These are phyloP conservation scores for Hemibagrus guttatus DNA, from an alignment of 2,797 vertebrate genomes.

Conservation along the genomic window DNA sequence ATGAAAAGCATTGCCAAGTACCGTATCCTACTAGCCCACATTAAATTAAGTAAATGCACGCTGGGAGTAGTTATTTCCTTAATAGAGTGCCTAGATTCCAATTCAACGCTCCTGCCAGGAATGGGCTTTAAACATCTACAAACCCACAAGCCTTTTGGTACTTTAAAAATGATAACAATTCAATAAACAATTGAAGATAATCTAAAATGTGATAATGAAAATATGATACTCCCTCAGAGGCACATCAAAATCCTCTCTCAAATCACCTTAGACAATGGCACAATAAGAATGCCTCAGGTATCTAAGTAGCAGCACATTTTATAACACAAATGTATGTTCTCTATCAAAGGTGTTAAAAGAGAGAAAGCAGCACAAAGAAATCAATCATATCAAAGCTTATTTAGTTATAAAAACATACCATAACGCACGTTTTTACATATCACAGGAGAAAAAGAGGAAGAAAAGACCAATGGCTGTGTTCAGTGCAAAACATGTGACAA, in stretches of 20 bases:
- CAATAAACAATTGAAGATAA: constrained; percentile 86
- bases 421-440: background rate
- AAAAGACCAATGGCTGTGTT: background rate
- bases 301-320: constrained; percentile 9
- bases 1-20: background rate
- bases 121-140: constrained; percentile 83
- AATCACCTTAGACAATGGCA: constrained; percentile 83
- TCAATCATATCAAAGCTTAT: constrained; percentile 9
- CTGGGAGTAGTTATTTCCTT: constrained; percentile 44
- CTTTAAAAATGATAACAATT: constrained; percentile 81
- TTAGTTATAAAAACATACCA: background rate
- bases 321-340: background rate
- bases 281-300: constrained; percentile 76
- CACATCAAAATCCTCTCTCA: constrained; percentile 57
- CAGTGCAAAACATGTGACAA: background rate
- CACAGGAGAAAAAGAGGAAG: background rate
- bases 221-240: constrained; percentile 81
- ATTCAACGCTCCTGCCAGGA: constrained; percentile 82
- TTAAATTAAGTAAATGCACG: constrained; percentile 27
- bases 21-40: background rate
- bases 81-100: constrained; percentile 46
- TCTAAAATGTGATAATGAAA: constrained; percentile 77
- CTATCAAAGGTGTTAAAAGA: background rate
- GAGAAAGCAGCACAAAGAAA: background rate
- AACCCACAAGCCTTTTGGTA: constrained; percentile 75